phyloP scores from a whole-genome alignment of 2,888 invertebrate species.

The Chelonus formosanus region DNA sequence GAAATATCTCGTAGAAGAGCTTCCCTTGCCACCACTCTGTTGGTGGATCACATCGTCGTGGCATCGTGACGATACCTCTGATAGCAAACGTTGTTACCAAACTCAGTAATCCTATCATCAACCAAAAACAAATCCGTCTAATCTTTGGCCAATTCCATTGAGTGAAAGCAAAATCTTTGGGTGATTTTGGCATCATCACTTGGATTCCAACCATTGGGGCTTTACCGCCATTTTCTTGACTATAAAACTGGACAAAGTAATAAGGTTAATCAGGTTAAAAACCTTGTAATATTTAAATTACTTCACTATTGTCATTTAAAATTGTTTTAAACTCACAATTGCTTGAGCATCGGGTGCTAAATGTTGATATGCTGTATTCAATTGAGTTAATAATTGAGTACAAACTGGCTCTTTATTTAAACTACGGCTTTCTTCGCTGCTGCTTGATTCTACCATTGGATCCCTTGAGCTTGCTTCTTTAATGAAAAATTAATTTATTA shows the following conservation, averaged over 20 bases:
- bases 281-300: too few species aligned
- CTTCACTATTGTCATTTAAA: too few species aligned
- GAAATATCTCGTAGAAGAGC: conserved; percentile 86
- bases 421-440: conserved; percentile 53
- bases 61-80: conserved; percentile 77
- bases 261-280: too few species aligned
- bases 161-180: conserved; percentile 69
- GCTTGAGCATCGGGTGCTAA: conserved; percentile 63
- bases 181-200: conserved; percentile 61
- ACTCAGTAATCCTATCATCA: conserved; percentile 76
- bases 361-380: conserved; percentile 62
- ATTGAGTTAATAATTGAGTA: conserved; percentile 60
- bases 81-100: conserved; percentile 79
- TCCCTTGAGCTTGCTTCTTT: conserved; percentile 62
- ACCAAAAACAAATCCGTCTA: conserved; percentile 76
- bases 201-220: conserved; percentile 64
- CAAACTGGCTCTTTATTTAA: conserved; percentile 61
- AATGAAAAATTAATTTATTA: conserved; percentile 28
- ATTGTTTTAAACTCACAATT: conserved; percentile 51
- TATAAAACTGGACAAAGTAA: conserved; percentile 54
- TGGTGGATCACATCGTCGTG: conserved; percentile 69
- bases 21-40: conserved; percentile 85
- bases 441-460: conserved; percentile 62
- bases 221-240: conserved; percentile 65
- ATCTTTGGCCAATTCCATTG: conserved; percentile 86